Evolutionary conservation across 2,113 vertebrate genomes (phyloP).

Genomic region (Dasyprocta punctata): DNA sequence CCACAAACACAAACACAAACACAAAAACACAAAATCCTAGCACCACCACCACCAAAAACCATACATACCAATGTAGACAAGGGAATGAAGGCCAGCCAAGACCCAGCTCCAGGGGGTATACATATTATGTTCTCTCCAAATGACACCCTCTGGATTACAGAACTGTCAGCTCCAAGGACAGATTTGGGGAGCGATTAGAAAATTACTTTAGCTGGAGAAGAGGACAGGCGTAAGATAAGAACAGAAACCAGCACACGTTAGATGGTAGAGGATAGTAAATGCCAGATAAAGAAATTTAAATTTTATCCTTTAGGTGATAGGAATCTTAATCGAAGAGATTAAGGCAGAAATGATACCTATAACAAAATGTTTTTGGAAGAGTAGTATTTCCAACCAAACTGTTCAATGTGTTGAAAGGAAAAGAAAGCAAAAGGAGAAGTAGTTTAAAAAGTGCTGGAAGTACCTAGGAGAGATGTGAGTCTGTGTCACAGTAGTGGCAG

Average conservation of each 20-base stretch:
- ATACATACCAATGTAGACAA: neutral
- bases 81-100: neutral
- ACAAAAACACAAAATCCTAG: neutral
- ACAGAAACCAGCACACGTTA: neutral
- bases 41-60: neutral
- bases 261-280: neutral
- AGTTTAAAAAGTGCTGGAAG: neutral
- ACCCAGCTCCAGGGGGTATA: neutral
- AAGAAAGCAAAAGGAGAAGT: neutral
- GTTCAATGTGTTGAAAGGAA: slow-evolving; percentile 10
- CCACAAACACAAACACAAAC: neutral
- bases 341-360: slow-evolving; percentile 15
- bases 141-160: neutral
- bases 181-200: neutral
- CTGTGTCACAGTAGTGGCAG: neutral
- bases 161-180: neutral
- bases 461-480: neutral
- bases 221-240: neutral
- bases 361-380: slow-evolving; percentile 27
- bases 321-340: neutral
- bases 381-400: slow-evolving; percentile 6
- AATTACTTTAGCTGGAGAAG: neutral
- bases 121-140: neutral
- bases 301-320: neutral
- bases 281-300: slow-evolving; percentile 8